Evolutionary conservation across 2,113 vertebrate species (phyloP), one percentile per base, ranked within the genome.

Genomic region (Phodopus roborovskii): DNA sequence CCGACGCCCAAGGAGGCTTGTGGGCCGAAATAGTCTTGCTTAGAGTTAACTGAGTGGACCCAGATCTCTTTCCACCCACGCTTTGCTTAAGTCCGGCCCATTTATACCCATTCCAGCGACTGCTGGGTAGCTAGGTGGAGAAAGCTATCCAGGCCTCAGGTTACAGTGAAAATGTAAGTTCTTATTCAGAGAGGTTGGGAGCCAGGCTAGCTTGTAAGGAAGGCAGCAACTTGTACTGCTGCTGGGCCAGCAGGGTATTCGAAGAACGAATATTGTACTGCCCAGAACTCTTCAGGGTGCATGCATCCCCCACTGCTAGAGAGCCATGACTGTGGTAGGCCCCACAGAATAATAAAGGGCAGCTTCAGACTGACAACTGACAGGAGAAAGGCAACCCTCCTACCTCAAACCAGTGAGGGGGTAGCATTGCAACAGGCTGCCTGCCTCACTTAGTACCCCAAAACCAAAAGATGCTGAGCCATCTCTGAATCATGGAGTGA

Each of bases 1-100:
- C 30, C 0, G 0, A 42, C 1, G 1, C 68, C 36, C 0, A 0
- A 17, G 60, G 82, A 28, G 26, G 2, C 19, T 58, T 17, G 5
- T 24, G 6, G 33, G 36, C 84, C 45, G 39, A 36, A 53, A 42
- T 5, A 11, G 86, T 89, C 53, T 79, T 53, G 11, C 11, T 85
- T 36, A 26, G 24, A 45, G 24, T 30, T 64, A 89, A 16, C 2
- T 7, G 5, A 19, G 36, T 60, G 45, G 39, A 77, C 4, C 2
- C 33, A 28, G 4, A 26, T 42, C 4, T 0, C 7, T 45, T 53
- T 20, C n/a, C 86, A 6, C 20, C 1, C 1, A 85, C n/a, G 90
- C 79, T n/a, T 36, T 39, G 71, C 42, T 42, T 26, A 60, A 66
- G 56, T 42, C 58, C 42, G 58, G 42, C 24, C 20, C 28, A 20